A percentile compares a stretch with the other conserved stretches of the same genome.
These are phyloP conservation scores for Phenganax subtilis DNA, from an alignment of 92 coral and sea anemone species.

Conservation along the genomic window DNA sequence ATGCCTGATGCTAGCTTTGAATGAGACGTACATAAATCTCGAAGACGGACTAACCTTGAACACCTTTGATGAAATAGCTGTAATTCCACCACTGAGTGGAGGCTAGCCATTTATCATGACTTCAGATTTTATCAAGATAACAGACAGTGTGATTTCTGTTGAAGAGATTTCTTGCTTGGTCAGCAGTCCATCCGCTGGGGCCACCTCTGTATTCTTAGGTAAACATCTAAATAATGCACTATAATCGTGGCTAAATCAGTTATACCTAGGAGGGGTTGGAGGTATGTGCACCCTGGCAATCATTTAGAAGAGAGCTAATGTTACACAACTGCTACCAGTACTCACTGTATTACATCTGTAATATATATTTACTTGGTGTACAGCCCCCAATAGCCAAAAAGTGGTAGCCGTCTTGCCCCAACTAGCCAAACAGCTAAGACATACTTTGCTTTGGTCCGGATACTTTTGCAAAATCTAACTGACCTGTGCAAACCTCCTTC, in stretches of 20 bases:
- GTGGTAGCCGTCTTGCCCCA: background rate
- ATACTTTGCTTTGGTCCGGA: too few species aligned
- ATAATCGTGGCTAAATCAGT: too few species aligned
- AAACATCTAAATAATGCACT: background rate
- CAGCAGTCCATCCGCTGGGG: slow-evolving; percentile 78
- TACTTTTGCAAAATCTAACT: too few species aligned
- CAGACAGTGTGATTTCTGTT: slow-evolving; percentile 75
- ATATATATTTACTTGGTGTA: too few species aligned
- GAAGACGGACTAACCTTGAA: slow-evolving; percentile 49
- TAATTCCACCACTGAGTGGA: slow-evolving; percentile 95
- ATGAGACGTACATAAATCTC: slow-evolving; percentile 73
- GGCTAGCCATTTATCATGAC: slow-evolving; percentile 73
- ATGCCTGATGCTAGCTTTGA: slow-evolving; percentile 73
- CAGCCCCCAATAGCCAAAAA: background rate
- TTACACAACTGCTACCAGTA: too few species aligned
- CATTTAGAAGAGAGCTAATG: too few species aligned
- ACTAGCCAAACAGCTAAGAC: background rate
- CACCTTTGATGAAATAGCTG: slow-evolving; percentile 81
- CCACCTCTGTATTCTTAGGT: slow-evolving; percentile 91
- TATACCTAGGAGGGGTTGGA: too few species aligned
- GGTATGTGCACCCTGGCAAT: too few species aligned
- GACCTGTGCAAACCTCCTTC: too few species aligned
- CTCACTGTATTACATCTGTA: too few species aligned
- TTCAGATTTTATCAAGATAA: slow-evolving; percentile 78
- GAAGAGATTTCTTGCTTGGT: slow-evolving; percentile 67